A percentile compares a stretch with the other conserved stretches of the same genome.
Conservation (phyloP, 2,113 vertebrate species). For the Tupaia chinensis region DNA sequence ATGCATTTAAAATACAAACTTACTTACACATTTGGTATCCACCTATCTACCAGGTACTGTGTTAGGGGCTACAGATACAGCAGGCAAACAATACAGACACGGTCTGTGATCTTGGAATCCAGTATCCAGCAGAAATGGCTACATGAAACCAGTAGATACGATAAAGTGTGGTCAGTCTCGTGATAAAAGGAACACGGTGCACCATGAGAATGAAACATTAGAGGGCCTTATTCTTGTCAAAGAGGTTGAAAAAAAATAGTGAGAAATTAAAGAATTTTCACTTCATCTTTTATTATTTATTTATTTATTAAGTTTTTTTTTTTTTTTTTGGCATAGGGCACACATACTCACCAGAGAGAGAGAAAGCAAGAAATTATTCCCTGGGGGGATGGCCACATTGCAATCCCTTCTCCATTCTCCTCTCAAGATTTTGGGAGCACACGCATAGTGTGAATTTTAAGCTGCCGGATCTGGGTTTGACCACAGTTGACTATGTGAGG, state of each 20-base stretch:
- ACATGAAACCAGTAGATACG: slow-evolving; percentile 25
- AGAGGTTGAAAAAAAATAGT: neutral
- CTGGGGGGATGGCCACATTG: no score
- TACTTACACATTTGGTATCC: neutral
- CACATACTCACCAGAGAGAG: no score
- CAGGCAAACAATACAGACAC: neutral
- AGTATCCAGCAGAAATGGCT: neutral
- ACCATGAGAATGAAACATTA: neutral
- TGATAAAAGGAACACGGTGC: neutral
- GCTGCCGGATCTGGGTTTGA: no score
- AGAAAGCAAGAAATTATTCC: no score
- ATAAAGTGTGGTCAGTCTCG: neutral
- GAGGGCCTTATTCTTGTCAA: neutral
- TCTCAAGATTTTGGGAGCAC: no score
- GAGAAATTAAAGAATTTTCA: slow-evolving; percentile 10
- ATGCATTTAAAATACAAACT: slow-evolving; percentile 22
- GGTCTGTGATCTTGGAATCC: neutral
- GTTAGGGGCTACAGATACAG: neutral
- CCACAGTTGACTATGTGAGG: no score
- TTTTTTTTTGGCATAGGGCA: no score
- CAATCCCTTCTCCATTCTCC: no score
- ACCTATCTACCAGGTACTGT: neutral
- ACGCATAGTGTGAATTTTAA: no score
- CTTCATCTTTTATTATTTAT: neutral
- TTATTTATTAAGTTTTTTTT: no score